phyloP scores from a whole-genome alignment of 2,888 invertebrate species.

The Dryadula phaetusa region DNA sequence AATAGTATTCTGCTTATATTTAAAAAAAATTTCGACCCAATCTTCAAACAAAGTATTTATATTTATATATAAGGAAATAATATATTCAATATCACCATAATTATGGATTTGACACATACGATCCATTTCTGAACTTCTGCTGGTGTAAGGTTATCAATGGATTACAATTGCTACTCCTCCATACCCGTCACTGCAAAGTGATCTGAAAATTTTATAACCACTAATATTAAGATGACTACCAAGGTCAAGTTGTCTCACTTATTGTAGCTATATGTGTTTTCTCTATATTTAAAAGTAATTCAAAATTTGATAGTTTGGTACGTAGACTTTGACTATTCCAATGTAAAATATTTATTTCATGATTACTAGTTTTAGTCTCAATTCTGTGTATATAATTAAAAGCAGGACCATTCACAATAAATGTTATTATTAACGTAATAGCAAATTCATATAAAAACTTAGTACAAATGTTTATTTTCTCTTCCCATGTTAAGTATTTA shows the following conservation, averaged over 20 bases:
- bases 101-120: slow-evolving; percentile 19
- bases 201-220: no score
- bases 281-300: slow-evolving; percentile 27
- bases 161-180: slow-evolving; percentile 41
- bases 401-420: not conserved
- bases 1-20: not conserved
- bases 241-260: no score
- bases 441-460: not conserved
- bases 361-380: not conserved
- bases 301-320: slow-evolving; percentile 26
- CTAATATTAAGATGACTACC: no score
- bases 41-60: slow-evolving; percentile 3
- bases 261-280: slow-evolving; percentile 41
- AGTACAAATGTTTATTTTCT: not conserved
- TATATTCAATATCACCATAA: slow-evolving; percentile 24
- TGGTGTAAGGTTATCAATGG: slow-evolving; percentile 28
- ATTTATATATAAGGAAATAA: slow-evolving; percentile 29
- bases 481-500: slow-evolving; percentile 2
- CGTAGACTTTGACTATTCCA: slow-evolving; percentile 39
- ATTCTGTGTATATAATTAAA: slow-evolving; percentile 8
- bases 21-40: slow-evolving; percentile 29
- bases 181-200: slow-evolving; percentile 33
- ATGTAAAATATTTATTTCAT: slow-evolving; percentile 31
- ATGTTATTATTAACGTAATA: not conserved
- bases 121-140: slow-evolving; percentile 35